Evolutionary conservation across 2,888 invertebrate genomes (phyloP).

Genomic region (Sphaerophoria taeniata): DNA sequence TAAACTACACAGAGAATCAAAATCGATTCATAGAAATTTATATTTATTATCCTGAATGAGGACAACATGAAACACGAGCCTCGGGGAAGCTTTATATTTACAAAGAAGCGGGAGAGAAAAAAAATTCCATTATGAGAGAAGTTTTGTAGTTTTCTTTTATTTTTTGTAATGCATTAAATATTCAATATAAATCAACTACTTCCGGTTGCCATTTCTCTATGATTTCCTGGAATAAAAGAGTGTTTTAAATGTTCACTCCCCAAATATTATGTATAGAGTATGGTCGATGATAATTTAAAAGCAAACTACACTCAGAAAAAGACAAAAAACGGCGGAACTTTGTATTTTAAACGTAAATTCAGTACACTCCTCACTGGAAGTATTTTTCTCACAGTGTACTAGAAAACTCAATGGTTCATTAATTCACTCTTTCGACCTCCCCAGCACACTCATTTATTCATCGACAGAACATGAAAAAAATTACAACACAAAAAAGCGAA

Average conservation of each 20-base stretch:
- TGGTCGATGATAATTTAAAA: too few relatives aligned
- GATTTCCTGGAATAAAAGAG: not conserved
- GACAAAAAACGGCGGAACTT: too few relatives aligned
- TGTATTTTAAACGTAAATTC: too few relatives aligned
- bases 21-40: constrained; percentile 65
- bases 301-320: too few relatives aligned
- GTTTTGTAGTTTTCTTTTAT: not conserved
- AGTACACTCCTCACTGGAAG: too few relatives aligned
- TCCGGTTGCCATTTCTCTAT: not conserved
- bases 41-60: constrained; percentile 46
- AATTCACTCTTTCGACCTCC: not conserved
- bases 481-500: not conserved
- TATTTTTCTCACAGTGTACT: too few relatives aligned
- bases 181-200: constrained; percentile 60
- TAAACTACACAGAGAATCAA: constrained; percentile 52
- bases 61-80: constrained; percentile 1
- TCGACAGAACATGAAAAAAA: not conserved
- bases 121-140: not conserved
- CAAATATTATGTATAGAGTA: constrained; percentile 26
- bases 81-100: not conserved
- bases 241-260: constrained; percentile 27
- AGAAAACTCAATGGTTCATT: too few relatives aligned
- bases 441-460: not conserved
- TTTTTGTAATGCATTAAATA: constrained; percentile 48
- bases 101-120: not conserved